Evolutionary conservation across 1,140 invertebrate species (phyloP), one percentile per base, ranked within the genome.

Genomic region (Drosophila pseudoobscura): DNA sequence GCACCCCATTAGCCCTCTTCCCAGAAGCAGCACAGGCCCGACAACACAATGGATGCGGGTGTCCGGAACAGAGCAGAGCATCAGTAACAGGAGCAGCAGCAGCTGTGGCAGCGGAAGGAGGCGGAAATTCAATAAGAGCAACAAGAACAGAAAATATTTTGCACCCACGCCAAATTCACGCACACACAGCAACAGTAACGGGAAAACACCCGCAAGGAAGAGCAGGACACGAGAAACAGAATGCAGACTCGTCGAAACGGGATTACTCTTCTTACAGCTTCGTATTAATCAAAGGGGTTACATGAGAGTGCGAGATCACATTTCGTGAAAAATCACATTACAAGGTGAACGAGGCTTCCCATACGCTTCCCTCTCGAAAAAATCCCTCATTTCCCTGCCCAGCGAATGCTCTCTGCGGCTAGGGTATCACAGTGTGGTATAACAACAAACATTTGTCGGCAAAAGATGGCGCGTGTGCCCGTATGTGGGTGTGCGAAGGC

Each of bases 101-200:
- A 31, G 31, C 75, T 75, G 72, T 52, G 72, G 59, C 65, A 49
- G 13, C 53, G 58, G 59, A 35, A 58, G 58, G 59, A 35, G 31
- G 46, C 29, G 49, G 57, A 83, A 83, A 83, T 84, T 78, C 79
- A 83, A 83, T 83, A 83, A 72, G 54, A 79, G 47, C 68, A 46
- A 29, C 35, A 61, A 49, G 22, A 76, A 69, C 46, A 69, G 55
- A 63, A 61, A 57, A 39, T 41, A 74, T 43, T 24, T 52, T 31
- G 15, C 60, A 39, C 60, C 71, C 71, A 57, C 70, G 71, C 54
- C 31, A 22, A 53, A n/a, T 22, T 4, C 71, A 52, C 24, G 20
- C 39, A 51, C 59, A 46, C 43, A 44, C 26, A 17, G 17, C 41
- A n/a, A 54, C 24, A 47, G 39, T 47, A 55, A 43, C 60, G 49